Base-by-base conservation (phyloP, 2,888 invertebrate species). In the Habroteleia sp. region DNA sequence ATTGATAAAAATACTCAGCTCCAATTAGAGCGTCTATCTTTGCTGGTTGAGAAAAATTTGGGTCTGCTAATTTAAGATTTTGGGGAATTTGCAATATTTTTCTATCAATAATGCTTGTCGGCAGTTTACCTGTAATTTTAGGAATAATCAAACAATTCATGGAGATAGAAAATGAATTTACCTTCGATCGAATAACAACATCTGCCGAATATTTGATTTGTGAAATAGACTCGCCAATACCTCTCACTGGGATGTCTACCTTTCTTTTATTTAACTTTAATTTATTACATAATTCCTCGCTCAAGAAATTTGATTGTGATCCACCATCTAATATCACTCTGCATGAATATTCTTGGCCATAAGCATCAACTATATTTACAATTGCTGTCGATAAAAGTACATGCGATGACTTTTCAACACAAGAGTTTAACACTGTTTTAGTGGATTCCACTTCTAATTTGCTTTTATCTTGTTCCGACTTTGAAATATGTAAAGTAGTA, bases 291-390 rank as follows among this genome's bases (percentile, higher is more conserved):
- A 60, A 52, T 5, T 63, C 11, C 3, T 35, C 20, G 7, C 60
- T 69, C 3, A 71, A 23, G 17, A 77, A 77, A 17, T 77, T 54
- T 0, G 77, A 71, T 29, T 74, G 68, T 23, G 74, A 68, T 2
- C 63, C 72, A 10, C 58, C 63, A 35, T 74, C 72, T 1, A 77
- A 25, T 56, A 77, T 54, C 20, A 72, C 33, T 48, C 72, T 72
- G 10, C 74, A 8, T 20, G 35, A 20, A 7, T 48, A 10, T 2
- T 6, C 16, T 13, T 63, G 14, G 68, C 63, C 13, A 1, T 10
- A 8, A 8, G 39, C 8, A 5, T 20, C 10, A 20, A 20, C 6
- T 8, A 44, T 16, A 6, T 44, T 11, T 0, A 44, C 44, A 3
- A 44, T 11, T 1, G 44, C 44, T 0, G 29, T 25, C 7, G 42